Percentiles rank a stretch among this genome's conserved stretches.
These are phyloP conservation scores for Crocallis elinguaria DNA, from an alignment of 2,888 invertebrate species.

Conservation along the genomic window DNA sequence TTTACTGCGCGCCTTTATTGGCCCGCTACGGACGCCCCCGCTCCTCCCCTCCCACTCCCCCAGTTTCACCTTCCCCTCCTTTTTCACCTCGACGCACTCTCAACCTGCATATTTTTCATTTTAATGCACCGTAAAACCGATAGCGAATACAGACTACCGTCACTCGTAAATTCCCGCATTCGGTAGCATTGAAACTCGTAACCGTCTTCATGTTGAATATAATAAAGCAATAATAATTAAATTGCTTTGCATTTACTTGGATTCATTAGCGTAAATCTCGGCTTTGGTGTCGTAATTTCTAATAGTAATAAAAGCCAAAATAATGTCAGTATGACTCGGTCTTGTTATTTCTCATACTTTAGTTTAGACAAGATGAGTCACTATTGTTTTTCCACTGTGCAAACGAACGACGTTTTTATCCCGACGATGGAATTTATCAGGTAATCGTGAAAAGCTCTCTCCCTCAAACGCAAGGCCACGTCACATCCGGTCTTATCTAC, in stretches of 20 bases:
- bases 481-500: conserved; percentile 75
- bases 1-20: conserved; percentile 84
- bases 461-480: conserved; percentile 69
- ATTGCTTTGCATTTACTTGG: conserved; percentile 21
- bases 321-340: conserved; percentile 14
- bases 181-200: conserved; percentile 34
- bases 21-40: conserved; percentile 70
- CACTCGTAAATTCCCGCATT: conserved; percentile 40
- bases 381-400: conserved; percentile 43
- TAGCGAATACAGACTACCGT: conserved; percentile 47
- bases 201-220: conserved; percentile 20
- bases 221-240: conserved; percentile 27
- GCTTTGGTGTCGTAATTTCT: conserved; percentile 15
- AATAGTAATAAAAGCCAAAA: conserved; percentile 14
- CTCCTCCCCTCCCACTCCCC: conserved; percentile 59
- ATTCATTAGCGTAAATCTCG: conserved; percentile 26
- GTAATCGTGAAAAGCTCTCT: conserved; percentile 80
- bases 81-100: conserved; percentile 54
- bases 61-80: conserved; percentile 57
- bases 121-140: conserved; percentile 61
- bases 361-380: conserved; percentile 58
- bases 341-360: conserved; percentile 12
- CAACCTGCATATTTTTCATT: conserved; percentile 62
- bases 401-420: conserved; percentile 59
- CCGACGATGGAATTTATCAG: conserved; percentile 73